phyloP scores from a whole-genome alignment of 2,797 vertebrate species.

The Dallia pectoralis region DNA sequence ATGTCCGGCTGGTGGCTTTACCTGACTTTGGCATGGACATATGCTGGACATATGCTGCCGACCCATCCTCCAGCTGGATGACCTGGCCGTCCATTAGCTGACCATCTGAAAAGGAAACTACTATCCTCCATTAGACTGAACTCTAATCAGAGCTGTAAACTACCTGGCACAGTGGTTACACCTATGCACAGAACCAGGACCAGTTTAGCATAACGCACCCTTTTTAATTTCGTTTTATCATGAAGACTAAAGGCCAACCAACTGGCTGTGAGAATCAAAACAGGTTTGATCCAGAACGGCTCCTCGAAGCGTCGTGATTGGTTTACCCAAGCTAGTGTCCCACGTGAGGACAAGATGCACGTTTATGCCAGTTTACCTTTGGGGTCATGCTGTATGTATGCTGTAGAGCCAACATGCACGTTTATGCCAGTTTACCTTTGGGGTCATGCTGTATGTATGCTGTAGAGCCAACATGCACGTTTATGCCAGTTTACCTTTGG shows the following conservation, averaged over 20 bases:
- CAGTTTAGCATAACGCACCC: neutral
- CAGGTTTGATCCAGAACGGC: too few relatives aligned
- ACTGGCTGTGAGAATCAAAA: too few relatives aligned
- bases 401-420: constrained; percentile 95
- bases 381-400: constrained; percentile 95
- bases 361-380: too few relatives aligned
- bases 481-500: constrained; percentile 93
- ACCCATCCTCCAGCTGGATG: constrained; percentile 97
- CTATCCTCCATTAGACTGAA: constrained; percentile 15
- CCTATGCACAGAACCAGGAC: neutral
- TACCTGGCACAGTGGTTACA: neutral
- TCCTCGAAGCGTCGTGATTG: too few relatives aligned
- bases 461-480: constrained; percentile 94
- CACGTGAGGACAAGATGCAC: too few relatives aligned
- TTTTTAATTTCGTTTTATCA: neutral
- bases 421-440: too few relatives aligned
- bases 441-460: constrained; percentile 97
- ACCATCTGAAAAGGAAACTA: constrained; percentile 78
- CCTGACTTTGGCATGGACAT: constrained; percentile 91
- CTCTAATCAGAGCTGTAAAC: neutral
- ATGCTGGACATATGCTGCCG: constrained; percentile 95
- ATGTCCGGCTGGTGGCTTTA: constrained; percentile 46
- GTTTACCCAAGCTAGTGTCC: too few relatives aligned
- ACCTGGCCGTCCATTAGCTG: constrained; percentile 98
- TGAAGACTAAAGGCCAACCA: too few relatives aligned